Percentiles rank a stretch among this genome's conserved stretches.
Conservation (phyloP, 2,888 invertebrate species). For the Andrena fulva region DNA sequence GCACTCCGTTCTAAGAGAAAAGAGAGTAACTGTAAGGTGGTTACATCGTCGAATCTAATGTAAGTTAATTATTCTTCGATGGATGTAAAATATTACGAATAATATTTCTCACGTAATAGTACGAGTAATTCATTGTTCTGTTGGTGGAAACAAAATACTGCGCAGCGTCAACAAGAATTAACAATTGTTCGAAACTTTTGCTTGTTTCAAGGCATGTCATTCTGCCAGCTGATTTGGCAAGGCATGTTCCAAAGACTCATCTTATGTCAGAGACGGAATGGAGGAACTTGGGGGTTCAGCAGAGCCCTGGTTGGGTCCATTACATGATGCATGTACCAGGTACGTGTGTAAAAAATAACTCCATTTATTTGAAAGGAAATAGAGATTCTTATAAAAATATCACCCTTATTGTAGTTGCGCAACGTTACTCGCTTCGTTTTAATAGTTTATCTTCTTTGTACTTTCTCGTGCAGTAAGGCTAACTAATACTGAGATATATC, state of each 20-base stretch:
- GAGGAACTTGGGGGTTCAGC: constrained; percentile 97
- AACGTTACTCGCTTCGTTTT: background rate
- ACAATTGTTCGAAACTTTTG: background rate
- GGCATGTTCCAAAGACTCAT: constrained; percentile 94
- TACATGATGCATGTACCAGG: constrained; percentile 96
- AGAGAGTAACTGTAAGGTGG: too few species aligned
- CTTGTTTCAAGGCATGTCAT: constrained; percentile 92
- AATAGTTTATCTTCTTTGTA: background rate
- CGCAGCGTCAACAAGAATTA: background rate
- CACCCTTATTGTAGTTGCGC: background rate
- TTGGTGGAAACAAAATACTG: background rate
- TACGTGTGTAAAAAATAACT: constrained; percentile 68
- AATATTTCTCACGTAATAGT: background rate
- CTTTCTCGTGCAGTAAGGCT: background rate
- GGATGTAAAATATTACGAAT: background rate
- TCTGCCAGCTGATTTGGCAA: constrained; percentile 93
- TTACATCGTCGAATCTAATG: background rate
- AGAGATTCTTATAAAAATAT: too few species aligned
- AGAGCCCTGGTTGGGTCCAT: constrained; percentile 96
- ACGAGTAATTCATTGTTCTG: background rate
- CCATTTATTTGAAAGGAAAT: background rate
- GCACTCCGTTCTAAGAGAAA: background rate
- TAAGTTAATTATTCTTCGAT: background rate
- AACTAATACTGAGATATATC: background rate
- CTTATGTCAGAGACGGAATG: constrained; percentile 98